A percentile compares a stretch with the other conserved stretches of the same genome.
Evolutionary conservation across 1,140 invertebrate genomes (phyloP).

Genomic region (Rhyzopertha dominica): DNA sequence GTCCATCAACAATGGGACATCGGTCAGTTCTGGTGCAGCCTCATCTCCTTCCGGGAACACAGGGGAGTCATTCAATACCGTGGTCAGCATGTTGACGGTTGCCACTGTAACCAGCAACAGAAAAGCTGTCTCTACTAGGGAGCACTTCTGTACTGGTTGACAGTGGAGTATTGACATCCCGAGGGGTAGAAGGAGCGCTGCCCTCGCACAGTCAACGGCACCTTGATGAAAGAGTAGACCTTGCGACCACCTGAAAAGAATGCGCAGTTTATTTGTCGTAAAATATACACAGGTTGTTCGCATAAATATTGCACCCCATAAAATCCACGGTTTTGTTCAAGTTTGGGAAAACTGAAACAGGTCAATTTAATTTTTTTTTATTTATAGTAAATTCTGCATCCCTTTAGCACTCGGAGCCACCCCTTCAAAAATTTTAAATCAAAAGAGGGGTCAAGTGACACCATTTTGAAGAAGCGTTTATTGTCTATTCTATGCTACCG

Average conservation of each 20-base stretch:
- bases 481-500: no score
- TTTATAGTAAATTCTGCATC: no score
- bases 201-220: conserved; percentile 75
- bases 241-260: conserved; percentile 72
- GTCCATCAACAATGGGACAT: conserved; percentile 40
- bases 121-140: conserved; percentile 85
- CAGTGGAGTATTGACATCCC: conserved; percentile 78
- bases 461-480: no score
- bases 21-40: conserved; percentile 57
- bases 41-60: conserved; percentile 77
- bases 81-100: conserved; percentile 86
- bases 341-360: no score
- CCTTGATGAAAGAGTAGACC: conserved; percentile 83
- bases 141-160: conserved; percentile 80
- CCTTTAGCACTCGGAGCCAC: no score
- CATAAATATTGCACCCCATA: no score
- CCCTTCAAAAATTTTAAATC: no score
- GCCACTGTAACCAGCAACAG: conserved; percentile 82
- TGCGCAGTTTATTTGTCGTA: no score
- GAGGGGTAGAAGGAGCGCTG: conserved; percentile 73
- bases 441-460: no score
- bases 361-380: no score
- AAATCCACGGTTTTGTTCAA: no score
- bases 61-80: conserved; percentile 83
- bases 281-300: no score